Evolutionary conservation across 1,140 invertebrate species (phyloP).

Genomic region (Drosophila nebulosa): DNA sequence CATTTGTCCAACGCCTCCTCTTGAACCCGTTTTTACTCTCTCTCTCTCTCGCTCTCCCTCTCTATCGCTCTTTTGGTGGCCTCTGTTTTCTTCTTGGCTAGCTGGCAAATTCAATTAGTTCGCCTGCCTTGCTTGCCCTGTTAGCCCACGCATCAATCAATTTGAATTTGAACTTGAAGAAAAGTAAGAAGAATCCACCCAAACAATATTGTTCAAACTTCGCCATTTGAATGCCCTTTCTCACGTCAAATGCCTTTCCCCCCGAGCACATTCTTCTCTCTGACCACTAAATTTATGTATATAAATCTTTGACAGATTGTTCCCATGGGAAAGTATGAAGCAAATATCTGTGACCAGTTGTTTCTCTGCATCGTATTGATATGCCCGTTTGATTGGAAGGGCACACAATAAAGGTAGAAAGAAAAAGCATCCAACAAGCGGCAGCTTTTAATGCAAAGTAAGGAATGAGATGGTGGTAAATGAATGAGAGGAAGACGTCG

Average conservation of each 20-base stretch:
- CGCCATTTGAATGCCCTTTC: not conserved
- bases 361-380: not conserved
- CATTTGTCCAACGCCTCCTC: not conserved
- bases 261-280: not conserved
- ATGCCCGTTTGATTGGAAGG: not conserved
- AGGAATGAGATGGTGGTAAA: not conserved
- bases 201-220: not conserved
- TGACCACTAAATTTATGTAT: no score
- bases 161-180: not conserved
- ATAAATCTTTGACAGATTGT: no score
- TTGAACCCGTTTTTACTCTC: not conserved
- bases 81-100: slow-evolving; percentile 5
- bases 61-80: not conserved
- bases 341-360: no score
- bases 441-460: not conserved
- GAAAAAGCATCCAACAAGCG: not conserved
- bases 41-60: not conserved
- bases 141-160: slow-evolving; percentile 3
- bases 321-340: not conserved
- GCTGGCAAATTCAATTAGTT: slow-evolving; percentile 9
- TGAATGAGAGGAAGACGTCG: not conserved
- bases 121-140: not conserved
- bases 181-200: not conserved
- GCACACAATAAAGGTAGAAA: not conserved
- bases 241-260: no score